phyloP scores from a whole-genome alignment of 2,797 vertebrate species.

The Podarcis lilfordi region DNA sequence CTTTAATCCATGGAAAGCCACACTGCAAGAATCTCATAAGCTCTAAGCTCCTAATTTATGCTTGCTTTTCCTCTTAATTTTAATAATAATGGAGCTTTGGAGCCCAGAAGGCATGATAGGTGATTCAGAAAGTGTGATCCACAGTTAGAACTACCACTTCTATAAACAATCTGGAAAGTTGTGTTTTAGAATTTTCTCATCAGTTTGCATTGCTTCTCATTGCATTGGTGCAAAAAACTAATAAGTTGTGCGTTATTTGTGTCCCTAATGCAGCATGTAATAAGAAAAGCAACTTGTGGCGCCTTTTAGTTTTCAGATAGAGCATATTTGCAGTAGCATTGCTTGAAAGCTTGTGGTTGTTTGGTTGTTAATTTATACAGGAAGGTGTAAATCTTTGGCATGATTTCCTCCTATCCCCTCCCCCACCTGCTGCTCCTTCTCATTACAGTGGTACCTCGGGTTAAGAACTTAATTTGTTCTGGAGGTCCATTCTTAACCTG shows the following conservation, averaged over 20 bases:
- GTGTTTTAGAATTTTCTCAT: not conserved
- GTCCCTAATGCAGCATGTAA: not conserved
- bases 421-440: not conserved
- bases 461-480: too few species aligned
- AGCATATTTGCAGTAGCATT: not conserved
- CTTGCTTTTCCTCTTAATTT: not conserved
- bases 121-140: not conserved
- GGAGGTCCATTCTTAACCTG: too few species aligned
- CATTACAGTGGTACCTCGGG: not conserved
- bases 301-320: not conserved
- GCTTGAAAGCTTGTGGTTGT: conserved; percentile 38
- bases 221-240: not conserved
- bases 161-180: not conserved
- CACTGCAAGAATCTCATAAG: not conserved
- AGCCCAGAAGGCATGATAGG: not conserved
- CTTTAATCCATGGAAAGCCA: not conserved
- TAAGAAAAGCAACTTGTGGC: not conserved
- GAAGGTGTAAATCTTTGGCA: conserved; percentile 58
- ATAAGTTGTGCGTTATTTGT: not conserved
- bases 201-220: not conserved
- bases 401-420: not conserved
- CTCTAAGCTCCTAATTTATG: not conserved
- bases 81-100: not conserved
- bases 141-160: not conserved
- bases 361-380: conserved; percentile 56